Evolutionary conservation across 2,888 invertebrate species (phyloP).

Genomic region (Nomada ferruginata): DNA sequence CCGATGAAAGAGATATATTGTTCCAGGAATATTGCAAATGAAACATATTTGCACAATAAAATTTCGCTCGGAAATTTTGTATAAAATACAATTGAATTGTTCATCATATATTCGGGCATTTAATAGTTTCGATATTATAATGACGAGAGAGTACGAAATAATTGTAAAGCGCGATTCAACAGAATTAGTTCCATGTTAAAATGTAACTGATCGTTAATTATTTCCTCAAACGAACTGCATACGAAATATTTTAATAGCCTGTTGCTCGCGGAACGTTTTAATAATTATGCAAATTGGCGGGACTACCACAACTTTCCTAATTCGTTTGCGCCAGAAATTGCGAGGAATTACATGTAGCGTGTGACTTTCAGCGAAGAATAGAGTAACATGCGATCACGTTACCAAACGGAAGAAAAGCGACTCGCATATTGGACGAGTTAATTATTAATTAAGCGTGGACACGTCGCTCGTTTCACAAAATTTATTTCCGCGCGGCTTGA

Average conservation of each 20-base stretch:
- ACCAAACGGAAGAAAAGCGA: constrained; percentile 27
- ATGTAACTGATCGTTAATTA: background rate
- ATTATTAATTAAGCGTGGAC: constrained; percentile 33
- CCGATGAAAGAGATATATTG: too few species aligned
- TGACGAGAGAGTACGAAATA: too few species aligned
- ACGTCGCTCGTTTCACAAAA: constrained; percentile 6
- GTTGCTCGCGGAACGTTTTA: background rate
- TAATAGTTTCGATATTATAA: too few species aligned
- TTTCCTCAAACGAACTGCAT: background rate
- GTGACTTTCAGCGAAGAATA: constrained; percentile 18
- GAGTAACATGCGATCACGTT: constrained; percentile 9
- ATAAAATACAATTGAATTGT: too few species aligned
- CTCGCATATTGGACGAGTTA: constrained; percentile 10
- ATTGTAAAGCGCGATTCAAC: too few species aligned
- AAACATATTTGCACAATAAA: too few species aligned
- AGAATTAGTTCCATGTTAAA: too few species aligned
- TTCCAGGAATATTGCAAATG: too few species aligned
- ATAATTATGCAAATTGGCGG: background rate
- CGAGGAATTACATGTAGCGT: background rate
- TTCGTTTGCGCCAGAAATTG: background rate
- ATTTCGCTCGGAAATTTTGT: too few species aligned
- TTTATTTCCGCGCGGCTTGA: background rate
- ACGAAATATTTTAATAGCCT: background rate
- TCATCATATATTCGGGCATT: too few species aligned
- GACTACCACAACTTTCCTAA: background rate